Percentiles rank a stretch among this genome's conserved stretches.
Evolutionary conservation across 2,888 invertebrate genomes (phyloP).

Genomic region (Gymnocheta viridis): DNA sequence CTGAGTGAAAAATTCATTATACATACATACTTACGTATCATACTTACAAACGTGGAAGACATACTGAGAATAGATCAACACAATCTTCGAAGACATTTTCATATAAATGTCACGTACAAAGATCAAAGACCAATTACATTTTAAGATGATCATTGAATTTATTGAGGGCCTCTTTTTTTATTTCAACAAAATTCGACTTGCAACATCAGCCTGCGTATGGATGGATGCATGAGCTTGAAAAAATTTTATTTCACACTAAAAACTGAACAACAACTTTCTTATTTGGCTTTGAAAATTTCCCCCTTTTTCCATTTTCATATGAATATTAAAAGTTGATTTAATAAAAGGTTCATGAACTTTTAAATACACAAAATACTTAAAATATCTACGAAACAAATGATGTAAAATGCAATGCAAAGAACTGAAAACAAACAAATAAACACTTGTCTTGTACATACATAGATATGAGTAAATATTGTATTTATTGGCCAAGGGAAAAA

Average conservation of each 20-base stretch:
- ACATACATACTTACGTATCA: too few relatives aligned
- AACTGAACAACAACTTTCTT: neutral
- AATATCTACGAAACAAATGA: slow-evolving; percentile 24
- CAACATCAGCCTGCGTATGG: neutral
- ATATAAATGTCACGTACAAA: too few relatives aligned
- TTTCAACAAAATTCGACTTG: neutral
- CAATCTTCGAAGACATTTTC: too few relatives aligned
- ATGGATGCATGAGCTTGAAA: neutral
- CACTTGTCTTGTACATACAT: neutral
- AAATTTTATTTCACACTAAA: slow-evolving; percentile 12
- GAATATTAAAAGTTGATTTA: slow-evolving; percentile 56
- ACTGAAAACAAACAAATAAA: neutral
- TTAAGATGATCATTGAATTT: neutral
- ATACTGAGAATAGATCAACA: too few relatives aligned
- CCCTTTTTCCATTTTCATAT: slow-evolving; percentile 27
- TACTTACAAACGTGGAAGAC: too few relatives aligned
- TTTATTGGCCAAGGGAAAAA: neutral
- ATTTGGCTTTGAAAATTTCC: slow-evolving; percentile 1
- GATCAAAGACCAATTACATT: neutral
- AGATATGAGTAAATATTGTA: neutral
- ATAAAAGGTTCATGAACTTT: slow-evolving; percentile 58
- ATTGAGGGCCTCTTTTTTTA: neutral
- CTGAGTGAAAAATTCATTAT: too few relatives aligned
- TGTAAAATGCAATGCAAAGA: slow-evolving; percentile 16
- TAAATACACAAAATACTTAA: slow-evolving; percentile 38